These are phyloP conservation scores for Pseudomyrmex cubaensis DNA, from an alignment of 1,140 invertebrate genomes.

Conservation along the genomic window DNA sequence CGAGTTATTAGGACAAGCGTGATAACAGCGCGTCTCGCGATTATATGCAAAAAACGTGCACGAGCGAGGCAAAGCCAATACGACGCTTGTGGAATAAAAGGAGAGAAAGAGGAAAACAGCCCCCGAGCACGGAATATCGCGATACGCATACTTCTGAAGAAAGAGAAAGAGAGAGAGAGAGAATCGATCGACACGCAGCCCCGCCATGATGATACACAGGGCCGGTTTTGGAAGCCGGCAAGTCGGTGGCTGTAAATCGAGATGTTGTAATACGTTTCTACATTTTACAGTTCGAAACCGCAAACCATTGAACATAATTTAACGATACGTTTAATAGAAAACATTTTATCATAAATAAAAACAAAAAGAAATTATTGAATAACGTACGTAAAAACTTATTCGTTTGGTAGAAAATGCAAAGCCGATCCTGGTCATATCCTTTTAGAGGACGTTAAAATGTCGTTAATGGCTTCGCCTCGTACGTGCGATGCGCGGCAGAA, in stretches of 20 bases:
- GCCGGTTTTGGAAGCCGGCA: constrained; percentile 2
- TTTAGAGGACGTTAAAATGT: constrained; percentile 57
- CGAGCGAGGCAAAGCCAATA: neutral
- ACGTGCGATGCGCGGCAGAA: constrained; percentile 13
- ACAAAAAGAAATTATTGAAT: neutral
- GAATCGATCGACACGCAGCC: constrained; percentile 43
- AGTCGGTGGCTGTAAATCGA: neutral
- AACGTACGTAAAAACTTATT: neutral
- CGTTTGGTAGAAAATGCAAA: neutral
- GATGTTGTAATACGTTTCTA: neutral
- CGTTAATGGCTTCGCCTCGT: constrained; percentile 57
- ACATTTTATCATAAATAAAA: neutral
- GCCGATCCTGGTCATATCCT: neutral
- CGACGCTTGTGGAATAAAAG: neutral
- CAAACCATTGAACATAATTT: neutral
- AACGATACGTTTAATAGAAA: neutral
- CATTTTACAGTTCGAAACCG: no score
- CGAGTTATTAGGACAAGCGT: constrained; percentile 45
- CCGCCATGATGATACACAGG: constrained; percentile 15
- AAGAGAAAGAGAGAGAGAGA: neutral
- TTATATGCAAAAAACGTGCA: constrained; percentile 31
- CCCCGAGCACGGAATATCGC: constrained; percentile 29
- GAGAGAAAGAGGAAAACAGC: constrained; percentile 1
- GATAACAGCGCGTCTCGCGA: constrained; percentile 42
- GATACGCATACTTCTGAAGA: constrained; percentile 45